These are phyloP conservation scores for Rhamphomyia laevipes DNA, from an alignment of 2,888 invertebrate genomes.

Conservation along the genomic window DNA sequence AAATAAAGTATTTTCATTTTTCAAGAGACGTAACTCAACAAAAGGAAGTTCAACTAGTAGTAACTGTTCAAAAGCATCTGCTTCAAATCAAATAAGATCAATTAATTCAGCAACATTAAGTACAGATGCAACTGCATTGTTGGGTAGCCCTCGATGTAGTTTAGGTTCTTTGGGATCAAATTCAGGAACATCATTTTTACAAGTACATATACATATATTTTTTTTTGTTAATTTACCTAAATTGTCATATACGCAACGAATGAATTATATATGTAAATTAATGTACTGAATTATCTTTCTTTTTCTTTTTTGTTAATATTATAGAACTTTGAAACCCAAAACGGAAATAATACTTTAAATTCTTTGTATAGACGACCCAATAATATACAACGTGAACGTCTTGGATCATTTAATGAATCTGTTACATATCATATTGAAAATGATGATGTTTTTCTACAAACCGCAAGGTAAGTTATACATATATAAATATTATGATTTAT, in stretches of 20 bases:
- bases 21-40: conserved; percentile 32
- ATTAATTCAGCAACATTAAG: conserved; percentile 35
- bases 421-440: conserved; percentile 23
- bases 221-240: too few species aligned
- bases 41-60: conserved; percentile 32
- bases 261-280: neutral
- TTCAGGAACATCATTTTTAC: too few species aligned
- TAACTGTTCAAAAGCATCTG: conserved; percentile 14
- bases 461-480: conserved; percentile 29
- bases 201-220: too few species aligned
- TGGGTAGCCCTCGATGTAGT: conserved; percentile 35
- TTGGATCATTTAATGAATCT: conserved; percentile 36
- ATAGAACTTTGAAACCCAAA: conserved; percentile 14
- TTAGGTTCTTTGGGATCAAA: conserved; percentile 30
- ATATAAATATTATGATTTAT: neutral
- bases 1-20: conserved; percentile 32
- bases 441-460: conserved; percentile 32
- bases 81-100: conserved; percentile 28
- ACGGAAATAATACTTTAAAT: conserved; percentile 5
- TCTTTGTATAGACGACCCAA: conserved; percentile 10
- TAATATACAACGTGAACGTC: conserved; percentile 30
- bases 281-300: neutral
- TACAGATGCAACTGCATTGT: conserved; percentile 30
- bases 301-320: neutral
- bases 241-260: neutral